Base-by-base conservation (phyloP, 2,888 invertebrate genomes). In the Tipula unca region DNA sequence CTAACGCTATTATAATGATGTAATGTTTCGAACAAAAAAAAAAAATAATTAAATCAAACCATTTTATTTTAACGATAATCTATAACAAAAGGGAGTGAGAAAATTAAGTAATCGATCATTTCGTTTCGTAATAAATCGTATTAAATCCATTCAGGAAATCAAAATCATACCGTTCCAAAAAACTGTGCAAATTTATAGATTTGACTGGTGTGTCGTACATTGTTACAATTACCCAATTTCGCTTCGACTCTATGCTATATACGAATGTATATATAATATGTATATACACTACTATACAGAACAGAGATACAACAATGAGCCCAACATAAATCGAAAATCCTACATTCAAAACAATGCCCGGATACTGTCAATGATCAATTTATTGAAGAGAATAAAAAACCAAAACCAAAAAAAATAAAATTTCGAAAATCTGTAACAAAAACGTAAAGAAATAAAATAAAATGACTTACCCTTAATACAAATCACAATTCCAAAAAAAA, bases 311-410 rank as follows among this genome's bases (percentile, higher is more conserved):
- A 54, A 54, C 69, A 69, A 69, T 69, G 69, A 69, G 69, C 69
- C 25, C 69, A 69, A 69, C 69, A 69, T 69, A 69, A 69, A 69
- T 69, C 69, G 69, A 69, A 69, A 69, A 69, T 69, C 69, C 69
- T 69, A 69, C 69, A 69, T 69, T 69, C 69, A 69, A 69, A 69
- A 69, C 69, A 69, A 69, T 69, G 69, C 69, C 69, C 69, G 69
- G 69, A 69, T 69, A 69, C 69, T 69, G 69, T 69, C 69, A 69
- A 69, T 69, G 69, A 69, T 69, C 69, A 69, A 69, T 69, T 69
- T 69, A 69, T 69, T 69, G 69, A 69, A 69, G 69, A 69, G 69
- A 69, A 69, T 69, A 25, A 69, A 10, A 69, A 69, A 54, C n/a
- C n/a, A n/a, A n/a, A n/a, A n/a, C n/a, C n/a, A 69, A 25, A 1